Evolutionary conservation across 2,797 vertebrate species (phyloP).

Genomic region (Phrynocephalus guinanensis): DNA sequence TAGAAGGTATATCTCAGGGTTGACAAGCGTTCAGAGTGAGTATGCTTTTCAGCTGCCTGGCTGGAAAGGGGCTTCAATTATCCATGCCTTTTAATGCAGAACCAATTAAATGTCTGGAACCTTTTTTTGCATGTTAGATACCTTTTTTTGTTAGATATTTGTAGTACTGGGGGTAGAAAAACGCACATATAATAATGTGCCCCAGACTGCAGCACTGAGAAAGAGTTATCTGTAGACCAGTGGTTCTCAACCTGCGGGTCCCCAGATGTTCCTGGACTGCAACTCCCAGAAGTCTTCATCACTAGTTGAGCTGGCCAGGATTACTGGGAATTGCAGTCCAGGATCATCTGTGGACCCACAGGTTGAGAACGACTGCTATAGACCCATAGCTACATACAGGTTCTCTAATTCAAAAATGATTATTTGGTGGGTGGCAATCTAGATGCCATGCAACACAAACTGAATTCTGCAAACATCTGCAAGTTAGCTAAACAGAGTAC

Average conservation of each 20-base stretch:
- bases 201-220: conserved; percentile 13
- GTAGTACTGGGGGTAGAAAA: conserved; percentile 30
- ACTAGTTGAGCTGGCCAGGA: no score
- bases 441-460: not conserved
- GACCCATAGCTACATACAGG: not conserved
- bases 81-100: conserved; percentile 64
- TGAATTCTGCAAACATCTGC: not conserved
- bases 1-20: rapidly evolving
- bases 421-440: not conserved
- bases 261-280: no score
- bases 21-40: not conserved
- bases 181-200: not conserved
- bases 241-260: no score
- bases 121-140: conserved; percentile 57
- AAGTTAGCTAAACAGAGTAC: not conserved
- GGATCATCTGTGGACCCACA: no score
- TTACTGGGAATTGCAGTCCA: no score
- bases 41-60: conserved; percentile 28
- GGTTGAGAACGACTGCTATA: not conserved
- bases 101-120: conserved; percentile 69
- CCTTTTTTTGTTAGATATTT: conserved; percentile 52
- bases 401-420: not conserved
- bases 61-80: conserved; percentile 50
- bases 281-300: no score
- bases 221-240: no score